Percentiles rank a stretch among this genome's conserved stretches.
phyloP scores from a whole-genome alignment of 2,888 invertebrate genomes.

The Acronicta leporina region DNA sequence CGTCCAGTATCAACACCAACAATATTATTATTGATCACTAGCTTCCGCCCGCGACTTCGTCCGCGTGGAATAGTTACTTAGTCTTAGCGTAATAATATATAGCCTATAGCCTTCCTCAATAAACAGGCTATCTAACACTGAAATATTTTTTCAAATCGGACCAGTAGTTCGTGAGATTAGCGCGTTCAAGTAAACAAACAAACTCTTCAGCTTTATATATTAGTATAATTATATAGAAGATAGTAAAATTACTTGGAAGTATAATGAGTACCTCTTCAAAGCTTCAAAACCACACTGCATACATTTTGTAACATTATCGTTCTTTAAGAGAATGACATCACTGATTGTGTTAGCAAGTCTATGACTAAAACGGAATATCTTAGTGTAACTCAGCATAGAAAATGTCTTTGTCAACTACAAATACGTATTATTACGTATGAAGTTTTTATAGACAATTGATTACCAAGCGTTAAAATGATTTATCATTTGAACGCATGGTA shows the following conservation, averaged over 20 bases:
- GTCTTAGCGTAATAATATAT: too few relatives aligned
- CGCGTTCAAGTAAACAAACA: too few relatives aligned
- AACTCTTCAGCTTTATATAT: too few relatives aligned
- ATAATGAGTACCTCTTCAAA: slow-evolving; percentile 20
- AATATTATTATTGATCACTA: slow-evolving; percentile 21
- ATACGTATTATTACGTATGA: slow-evolving; percentile 2
- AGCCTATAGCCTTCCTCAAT: too few relatives aligned
- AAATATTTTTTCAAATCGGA: too few relatives aligned
- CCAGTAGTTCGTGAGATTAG: too few relatives aligned
- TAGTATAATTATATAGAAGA: too few relatives aligned
- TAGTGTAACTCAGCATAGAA: slow-evolving; percentile 30
- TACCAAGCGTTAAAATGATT: slow-evolving; percentile 33
- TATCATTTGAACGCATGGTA: too few relatives aligned
- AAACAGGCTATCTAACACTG: too few relatives aligned
- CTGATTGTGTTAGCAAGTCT: slow-evolving; percentile 58
- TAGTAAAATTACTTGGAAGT: too few relatives aligned
- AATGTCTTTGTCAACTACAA: slow-evolving; percentile 34
- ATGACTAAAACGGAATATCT: slow-evolving; percentile 56
- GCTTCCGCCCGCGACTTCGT: too few relatives aligned
- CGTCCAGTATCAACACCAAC: neutral
- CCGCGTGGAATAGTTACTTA: too few relatives aligned
- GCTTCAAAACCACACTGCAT: slow-evolving; percentile 34
- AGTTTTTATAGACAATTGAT: slow-evolving; percentile 38
- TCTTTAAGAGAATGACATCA: slow-evolving; percentile 63
- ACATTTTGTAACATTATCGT: slow-evolving; percentile 45